Base-by-base conservation (phyloP, 2,797 vertebrate species). In the Florisuga fusca region DNA sequence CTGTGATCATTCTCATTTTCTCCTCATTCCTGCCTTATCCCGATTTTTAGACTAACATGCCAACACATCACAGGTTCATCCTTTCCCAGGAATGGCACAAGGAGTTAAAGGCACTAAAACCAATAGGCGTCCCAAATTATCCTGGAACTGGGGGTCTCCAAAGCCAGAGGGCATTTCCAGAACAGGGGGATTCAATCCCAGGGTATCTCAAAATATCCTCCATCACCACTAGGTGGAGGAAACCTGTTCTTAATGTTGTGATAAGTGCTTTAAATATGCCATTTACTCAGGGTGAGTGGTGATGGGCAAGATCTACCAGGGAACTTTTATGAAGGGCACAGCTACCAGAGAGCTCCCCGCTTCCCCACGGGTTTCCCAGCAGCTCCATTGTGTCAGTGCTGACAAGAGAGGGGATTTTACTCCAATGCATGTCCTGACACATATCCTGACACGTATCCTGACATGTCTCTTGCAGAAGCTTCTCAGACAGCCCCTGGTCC, bases 241-340 rank as follows among this genome's bases (percentile, higher is more conserved):
- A 95, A 91, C 75, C 75, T 89, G 58, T 75, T 85, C 57, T 68
- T 85, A 89, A 66, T 68, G 78, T 68, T 77, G 6, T 80, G 95
- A 94, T 50, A 83, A 81, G 78, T 94, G 89, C 51, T 91, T 48
- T 72, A 92, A 90, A 90, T 50, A 59, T 1, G 33, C 57, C 78
- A 78, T 54, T 90, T 79, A 45, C 33, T 84, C 64, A 71, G 74
- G 88, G 53, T 83, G 93, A 90, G 76, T 83, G 87, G 84, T 20
- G n/a, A n/a, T n/a, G n/a, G 36, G 36, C 36, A 36, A 36, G 62
- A 19, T 8, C 41, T 43, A 43, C 43, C 43, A 43, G 55, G 36
- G 17, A 73, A 45, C 21, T 43, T 85, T 83, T 80, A 82, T 64
- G 84, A 92, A 90, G 89, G 78, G 50, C 81, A 90, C 15, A 82